phyloP scores from a whole-genome alignment of 2,113 vertebrate genomes.

The Serinus canaria region DNA sequence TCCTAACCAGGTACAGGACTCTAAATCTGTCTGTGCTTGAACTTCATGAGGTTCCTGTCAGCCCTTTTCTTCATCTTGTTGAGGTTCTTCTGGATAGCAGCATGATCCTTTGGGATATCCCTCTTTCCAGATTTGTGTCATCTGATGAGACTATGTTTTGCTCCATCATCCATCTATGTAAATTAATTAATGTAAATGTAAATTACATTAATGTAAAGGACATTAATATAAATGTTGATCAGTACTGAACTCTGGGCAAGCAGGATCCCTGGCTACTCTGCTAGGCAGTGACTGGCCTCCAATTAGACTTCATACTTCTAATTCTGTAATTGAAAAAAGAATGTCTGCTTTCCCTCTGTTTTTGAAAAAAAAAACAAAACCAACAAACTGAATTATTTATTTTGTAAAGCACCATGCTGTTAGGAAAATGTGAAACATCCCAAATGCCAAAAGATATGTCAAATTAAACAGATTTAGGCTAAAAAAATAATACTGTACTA shows the following conservation, averaged over 20 bases:
- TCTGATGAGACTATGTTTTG: neutral
- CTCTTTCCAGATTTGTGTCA: neutral
- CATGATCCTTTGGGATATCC: accelerated
- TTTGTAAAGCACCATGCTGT: neutral
- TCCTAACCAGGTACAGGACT: neutral
- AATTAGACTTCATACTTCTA: neutral
- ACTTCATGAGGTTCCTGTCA: neutral
- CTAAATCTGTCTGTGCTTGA: neutral
- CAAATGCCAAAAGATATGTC: neutral
- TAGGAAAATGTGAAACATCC: neutral
- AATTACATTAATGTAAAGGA: neutral
- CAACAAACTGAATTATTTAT: neutral
- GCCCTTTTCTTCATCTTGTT: neutral
- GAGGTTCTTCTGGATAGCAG: neutral
- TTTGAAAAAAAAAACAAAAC: neutral
- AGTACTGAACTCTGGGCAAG: neutral
- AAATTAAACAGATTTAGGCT: neutral
- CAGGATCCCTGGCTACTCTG: neutral
- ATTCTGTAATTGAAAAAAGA: neutral
- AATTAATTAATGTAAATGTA: neutral
- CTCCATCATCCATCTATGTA: neutral
- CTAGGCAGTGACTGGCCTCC: neutral
- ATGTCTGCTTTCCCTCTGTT: neutral
- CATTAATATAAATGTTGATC: neutral
- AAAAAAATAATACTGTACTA: neutral